These are phyloP conservation scores for Aphelinus atriplicis DNA, from an alignment of 1,140 invertebrate genomes.

Conservation along the genomic window DNA sequence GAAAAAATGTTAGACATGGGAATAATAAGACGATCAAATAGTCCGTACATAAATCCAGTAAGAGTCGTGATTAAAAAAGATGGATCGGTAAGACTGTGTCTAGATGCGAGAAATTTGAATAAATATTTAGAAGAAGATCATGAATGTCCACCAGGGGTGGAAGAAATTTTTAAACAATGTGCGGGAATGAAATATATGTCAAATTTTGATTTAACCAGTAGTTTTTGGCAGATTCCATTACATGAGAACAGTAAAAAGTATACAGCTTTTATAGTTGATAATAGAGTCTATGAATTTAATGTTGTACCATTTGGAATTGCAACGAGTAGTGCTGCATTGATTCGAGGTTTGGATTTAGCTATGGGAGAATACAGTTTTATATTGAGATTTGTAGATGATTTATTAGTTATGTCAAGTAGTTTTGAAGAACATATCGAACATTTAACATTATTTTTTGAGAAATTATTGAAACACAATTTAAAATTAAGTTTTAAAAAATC, in stretches of 20 bases:
- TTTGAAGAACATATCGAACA: not conserved
- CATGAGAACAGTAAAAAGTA: not conserved
- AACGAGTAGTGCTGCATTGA: not conserved
- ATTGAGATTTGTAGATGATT: conserved; percentile 1
- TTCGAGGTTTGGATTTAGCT: not conserved
- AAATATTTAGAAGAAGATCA: conserved; percentile 46
- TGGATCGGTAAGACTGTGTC: conserved; percentile 48
- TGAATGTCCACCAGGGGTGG: conserved; percentile 29
- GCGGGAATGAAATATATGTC: not conserved
- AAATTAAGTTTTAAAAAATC: too few species aligned
- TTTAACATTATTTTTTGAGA: not conserved
- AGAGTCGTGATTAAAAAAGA: conserved; percentile 49
- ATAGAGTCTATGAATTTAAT: conserved; percentile 10
- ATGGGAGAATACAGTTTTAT: not conserved
- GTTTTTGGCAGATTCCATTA: not conserved
- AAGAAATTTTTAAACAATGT: not conserved
- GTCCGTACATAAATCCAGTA: conserved; percentile 51
- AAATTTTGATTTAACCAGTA: conserved; percentile 1
- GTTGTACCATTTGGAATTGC: conserved; percentile 5
- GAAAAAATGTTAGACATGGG: conserved; percentile 39
- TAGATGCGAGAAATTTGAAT: conserved; percentile 55
- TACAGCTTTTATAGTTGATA: not conserved
- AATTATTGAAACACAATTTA: too few species aligned
- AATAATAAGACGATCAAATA: conserved; percentile 45
- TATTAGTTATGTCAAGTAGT: not conserved